These are phyloP conservation scores for Leptatherina wallacei DNA, from an alignment of 2,797 vertebrate genomes.

Conservation along the genomic window DNA sequence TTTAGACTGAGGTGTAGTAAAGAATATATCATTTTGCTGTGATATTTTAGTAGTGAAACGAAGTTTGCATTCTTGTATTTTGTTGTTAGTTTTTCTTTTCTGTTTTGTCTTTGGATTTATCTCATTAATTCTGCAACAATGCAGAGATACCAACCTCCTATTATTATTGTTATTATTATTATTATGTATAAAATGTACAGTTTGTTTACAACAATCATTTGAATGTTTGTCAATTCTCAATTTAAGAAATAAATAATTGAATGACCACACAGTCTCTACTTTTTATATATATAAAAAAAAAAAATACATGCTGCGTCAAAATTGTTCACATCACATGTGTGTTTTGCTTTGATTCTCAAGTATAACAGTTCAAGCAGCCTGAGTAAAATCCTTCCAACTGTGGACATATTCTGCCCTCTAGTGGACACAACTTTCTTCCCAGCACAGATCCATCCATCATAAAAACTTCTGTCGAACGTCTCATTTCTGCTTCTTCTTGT, in stretches of 20 bases:
- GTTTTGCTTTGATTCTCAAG: not conserved
- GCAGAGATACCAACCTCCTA: conserved; percentile 59
- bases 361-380: too few relatives aligned
- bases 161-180: conserved; percentile 55
- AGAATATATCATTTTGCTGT: conserved; percentile 83
- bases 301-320: not conserved
- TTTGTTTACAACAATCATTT: conserved; percentile 86
- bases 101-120: conserved; percentile 52
- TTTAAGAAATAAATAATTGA: conserved; percentile 82
- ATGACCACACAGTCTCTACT: conserved; percentile 38
- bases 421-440: conserved; percentile 36
- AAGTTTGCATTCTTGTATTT: conserved; percentile 65
- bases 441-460: not conserved
- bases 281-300: conserved; percentile 5
- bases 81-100: conserved; percentile 43
- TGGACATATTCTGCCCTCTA: conserved; percentile 62
- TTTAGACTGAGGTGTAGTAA: conserved; percentile 75
- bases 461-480: not conserved
- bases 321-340: not conserved
- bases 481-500: conserved; percentile 76
- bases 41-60: conserved; percentile 73
- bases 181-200: conserved; percentile 89
- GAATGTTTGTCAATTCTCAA: conserved; percentile 79
- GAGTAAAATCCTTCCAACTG: conserved; percentile 4
- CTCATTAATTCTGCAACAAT: conserved; percentile 48